Evolutionary conservation across 2,888 invertebrate species (phyloP).

Genomic region (Thereva nobilitata): DNA sequence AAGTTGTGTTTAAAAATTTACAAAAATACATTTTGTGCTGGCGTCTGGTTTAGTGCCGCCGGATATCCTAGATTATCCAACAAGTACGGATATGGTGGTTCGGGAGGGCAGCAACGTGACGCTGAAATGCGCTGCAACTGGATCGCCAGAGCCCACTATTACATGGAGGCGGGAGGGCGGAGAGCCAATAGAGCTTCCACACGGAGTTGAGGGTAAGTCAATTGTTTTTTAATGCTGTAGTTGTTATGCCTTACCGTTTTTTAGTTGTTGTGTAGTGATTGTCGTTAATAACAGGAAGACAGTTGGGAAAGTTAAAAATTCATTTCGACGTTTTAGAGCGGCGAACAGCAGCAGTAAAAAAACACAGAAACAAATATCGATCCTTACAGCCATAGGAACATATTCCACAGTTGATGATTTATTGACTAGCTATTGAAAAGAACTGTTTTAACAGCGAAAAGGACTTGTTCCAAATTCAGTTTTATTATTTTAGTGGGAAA

Average conservation of each 20-base stretch:
- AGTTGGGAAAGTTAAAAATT: constrained; percentile 29
- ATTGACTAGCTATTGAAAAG: too few species aligned
- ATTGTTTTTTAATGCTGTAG: constrained; percentile 26
- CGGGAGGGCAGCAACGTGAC: constrained; percentile 86
- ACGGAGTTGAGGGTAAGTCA: constrained; percentile 70
- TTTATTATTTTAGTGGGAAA: too few species aligned
- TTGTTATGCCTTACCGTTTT: constrained; percentile 26
- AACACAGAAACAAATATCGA: constrained; percentile 24
- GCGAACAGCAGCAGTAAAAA: neutral
- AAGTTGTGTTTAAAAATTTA: constrained; percentile 40
- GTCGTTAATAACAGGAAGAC: constrained; percentile 36
- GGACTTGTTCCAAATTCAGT: too few species aligned
- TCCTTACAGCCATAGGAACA: neutral
- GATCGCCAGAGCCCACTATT: constrained; percentile 84
- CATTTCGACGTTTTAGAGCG: constrained; percentile 20
- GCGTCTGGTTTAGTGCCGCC: constrained; percentile 70
- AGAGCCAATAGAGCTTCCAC: constrained; percentile 71
- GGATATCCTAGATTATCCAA: constrained; percentile 82
- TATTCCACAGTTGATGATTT: too few species aligned
- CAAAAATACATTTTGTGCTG: constrained; percentile 42
- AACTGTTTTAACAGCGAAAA: too few species aligned
- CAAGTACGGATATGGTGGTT: constrained; percentile 84
- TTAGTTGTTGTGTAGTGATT: constrained; percentile 17
- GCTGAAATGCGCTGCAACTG: constrained; percentile 83
- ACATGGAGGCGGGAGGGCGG: constrained; percentile 86